Base-by-base conservation (phyloP, 1,140 invertebrate species). In the Rhopalosiphum padi region DNA sequence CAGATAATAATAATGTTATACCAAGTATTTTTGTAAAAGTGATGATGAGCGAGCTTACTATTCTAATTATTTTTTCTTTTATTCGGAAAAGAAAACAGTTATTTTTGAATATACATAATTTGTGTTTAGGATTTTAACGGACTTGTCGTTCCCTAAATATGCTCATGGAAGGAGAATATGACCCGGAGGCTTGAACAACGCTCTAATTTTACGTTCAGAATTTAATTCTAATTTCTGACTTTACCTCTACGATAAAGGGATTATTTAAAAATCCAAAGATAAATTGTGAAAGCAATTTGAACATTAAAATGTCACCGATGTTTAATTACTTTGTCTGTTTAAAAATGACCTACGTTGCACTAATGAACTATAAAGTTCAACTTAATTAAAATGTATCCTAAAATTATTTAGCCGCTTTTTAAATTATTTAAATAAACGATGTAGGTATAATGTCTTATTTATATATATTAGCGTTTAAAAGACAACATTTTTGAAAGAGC, bases 311-410 rank as follows among this genome's bases (percentile, higher is more conserved):
- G 60, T 77, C 60, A 77, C 30, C 60, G 60, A 77, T 77, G 60
- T n/a, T 77, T 77, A 77, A 77, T 77, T 77, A 77, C 60, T 77
- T n/a, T 35, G 60, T 77, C n/a, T 77, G 60, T n/a, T 77, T 77
- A 77, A n/a, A 77, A 77, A 77, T 77, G 15, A 77, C 60, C 60
- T 77, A 77, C n/a, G 60, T n/a, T n/a, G 60, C 60, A 77, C 60
- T 77, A 77, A 77, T 77, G 60, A 77, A 77, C 60, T 77, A 77
- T 77, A 77, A 77, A 77, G 60, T 77, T 77, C 60, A 77, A 77
- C 60, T 77, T 77, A 77, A 77, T 77, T 77, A 77, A 77, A 77
- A n/a, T 77, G 9, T 77, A 77, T 77, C 60, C 60, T 77, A n/a
- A 77, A 35, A 77, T 77, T 77, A 35, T 77, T 77, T 77, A 77